Evolutionary conservation across 2,888 invertebrate genomes (phyloP), one percentile per base, ranked within the genome.

Genomic region (Catocala nupta): DNA sequence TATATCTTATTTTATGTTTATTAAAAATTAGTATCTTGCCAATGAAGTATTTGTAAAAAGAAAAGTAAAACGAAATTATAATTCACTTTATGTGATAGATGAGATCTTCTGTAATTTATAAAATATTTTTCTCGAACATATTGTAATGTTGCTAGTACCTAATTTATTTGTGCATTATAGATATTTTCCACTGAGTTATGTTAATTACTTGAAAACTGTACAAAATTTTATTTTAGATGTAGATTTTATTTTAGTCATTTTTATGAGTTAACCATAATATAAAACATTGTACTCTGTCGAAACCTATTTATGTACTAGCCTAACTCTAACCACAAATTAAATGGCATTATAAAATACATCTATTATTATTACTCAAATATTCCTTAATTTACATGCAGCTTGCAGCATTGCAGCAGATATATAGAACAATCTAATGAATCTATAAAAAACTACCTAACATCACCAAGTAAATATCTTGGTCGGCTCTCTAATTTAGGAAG

Each of bases 251-350:
- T 79, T 86, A 90, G 87, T 89, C 78, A 86, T 90, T 88, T 39
- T 79, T 85, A 88, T 85, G 85, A 89, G 89, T 90, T 93, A 92
- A 93, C 90, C 89, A 88, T 90, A 84, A 83, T 84, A 75, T 78
- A 81, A 81, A 85, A 84, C 87, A 82, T 81, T 89, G 86, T 89
- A 90, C 82, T 77, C 79, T 84, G 82, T 84, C 84, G 82, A 88
- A 80, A 80, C 55, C 63, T 78, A 65, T 91, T 90, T 92, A 90
- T 92, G 87, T 90, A 88, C 84, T 89, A 90, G 90, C 84, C 85
- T 89, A 90, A 89, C 83, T 84, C 87, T 92, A 92, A 92, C 92
- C 84, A 89, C 89, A 77, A 90, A 91, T 92, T 93, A 92, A 93
- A 91, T 88, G 88, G 89, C 89, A 90, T 90, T 86, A 90, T 85